A percentile compares a stretch with the other conserved stretches of the same genome.
These are phyloP conservation scores for Bombylius discolor DNA, from an alignment of 2,888 invertebrate species.

Conservation along the genomic window DNA sequence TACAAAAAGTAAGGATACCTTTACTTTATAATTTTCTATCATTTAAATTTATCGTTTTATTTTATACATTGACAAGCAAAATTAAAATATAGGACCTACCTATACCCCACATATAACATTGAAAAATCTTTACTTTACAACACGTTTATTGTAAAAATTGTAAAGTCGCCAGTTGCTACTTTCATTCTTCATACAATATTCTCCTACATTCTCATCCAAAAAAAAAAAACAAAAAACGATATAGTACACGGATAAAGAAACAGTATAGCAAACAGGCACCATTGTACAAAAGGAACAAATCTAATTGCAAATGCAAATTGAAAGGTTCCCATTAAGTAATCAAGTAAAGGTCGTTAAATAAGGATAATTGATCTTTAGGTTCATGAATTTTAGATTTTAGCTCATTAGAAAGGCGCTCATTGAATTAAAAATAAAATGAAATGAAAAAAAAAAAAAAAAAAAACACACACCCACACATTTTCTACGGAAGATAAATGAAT, in stretches of 20 bases:
- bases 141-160: not conserved
- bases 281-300: not conserved
- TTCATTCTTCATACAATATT: not conserved
- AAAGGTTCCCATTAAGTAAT: constrained; percentile 5
- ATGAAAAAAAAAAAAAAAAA: not conserved
- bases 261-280: no score
- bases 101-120: no score
- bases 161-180: not conserved
- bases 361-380: constrained; percentile 8
- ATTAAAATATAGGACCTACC: no score
- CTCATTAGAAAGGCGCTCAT: not conserved
- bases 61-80: no score
- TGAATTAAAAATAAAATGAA: not conserved
- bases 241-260: no score
- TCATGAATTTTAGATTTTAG: constrained; percentile 1
- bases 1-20: no score
- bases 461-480: not conserved
- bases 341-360: constrained; percentile 8
- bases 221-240: no score
- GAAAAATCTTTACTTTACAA: no score
- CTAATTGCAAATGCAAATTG: constrained; percentile 12
- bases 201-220: no score
- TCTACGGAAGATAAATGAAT: no score
- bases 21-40: no score
- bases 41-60: no score